phyloP scores from a whole-genome alignment of 2,888 invertebrate species.

The Drosophila pseudotakahashii region DNA sequence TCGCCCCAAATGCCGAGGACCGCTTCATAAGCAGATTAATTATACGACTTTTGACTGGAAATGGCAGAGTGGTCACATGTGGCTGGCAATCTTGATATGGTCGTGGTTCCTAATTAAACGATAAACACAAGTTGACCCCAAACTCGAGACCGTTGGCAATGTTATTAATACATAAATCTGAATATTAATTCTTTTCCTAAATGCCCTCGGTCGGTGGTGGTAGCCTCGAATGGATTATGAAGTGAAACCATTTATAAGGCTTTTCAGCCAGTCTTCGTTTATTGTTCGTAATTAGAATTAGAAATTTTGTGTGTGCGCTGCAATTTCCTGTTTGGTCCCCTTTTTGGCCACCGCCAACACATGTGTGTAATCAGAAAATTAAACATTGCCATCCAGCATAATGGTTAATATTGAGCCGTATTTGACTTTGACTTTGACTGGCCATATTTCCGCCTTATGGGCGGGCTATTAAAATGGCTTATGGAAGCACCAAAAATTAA shows the following conservation, averaged over 20 bases:
- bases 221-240: slow-evolving; percentile 68
- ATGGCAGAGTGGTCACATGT: slow-evolving; percentile 51
- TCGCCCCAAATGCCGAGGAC: slow-evolving; percentile 10
- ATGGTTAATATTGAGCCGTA: slow-evolving; percentile 55
- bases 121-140: slow-evolving; percentile 77
- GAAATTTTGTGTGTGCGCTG: slow-evolving; percentile 72
- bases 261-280: slow-evolving; percentile 60
- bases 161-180: slow-evolving; percentile 80
- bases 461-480: slow-evolving; percentile 58
- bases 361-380: slow-evolving; percentile 70
- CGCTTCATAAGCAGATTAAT: slow-evolving; percentile 76
- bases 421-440: slow-evolving; percentile 44
- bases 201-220: slow-evolving; percentile 17
- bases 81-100: slow-evolving; percentile 48
- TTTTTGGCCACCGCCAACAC: slow-evolving; percentile 37
- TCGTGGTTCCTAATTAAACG: slow-evolving; percentile 70
- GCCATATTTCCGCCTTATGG: slow-evolving; percentile 60
- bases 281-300: slow-evolving; percentile 76
- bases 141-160: slow-evolving; percentile 42
- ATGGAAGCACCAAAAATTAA: slow-evolving; percentile 39
- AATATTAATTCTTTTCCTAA: slow-evolving; percentile 69
- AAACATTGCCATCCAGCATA: slow-evolving; percentile 59
- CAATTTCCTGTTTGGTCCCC: slow-evolving; percentile 46
- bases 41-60: slow-evolving; percentile 73
- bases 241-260: slow-evolving; percentile 65